Percentiles rank a stretch among this genome's conserved stretches.
Evolutionary conservation across 2,113 vertebrate species (phyloP).

Genomic region (Raja brachyura): DNA sequence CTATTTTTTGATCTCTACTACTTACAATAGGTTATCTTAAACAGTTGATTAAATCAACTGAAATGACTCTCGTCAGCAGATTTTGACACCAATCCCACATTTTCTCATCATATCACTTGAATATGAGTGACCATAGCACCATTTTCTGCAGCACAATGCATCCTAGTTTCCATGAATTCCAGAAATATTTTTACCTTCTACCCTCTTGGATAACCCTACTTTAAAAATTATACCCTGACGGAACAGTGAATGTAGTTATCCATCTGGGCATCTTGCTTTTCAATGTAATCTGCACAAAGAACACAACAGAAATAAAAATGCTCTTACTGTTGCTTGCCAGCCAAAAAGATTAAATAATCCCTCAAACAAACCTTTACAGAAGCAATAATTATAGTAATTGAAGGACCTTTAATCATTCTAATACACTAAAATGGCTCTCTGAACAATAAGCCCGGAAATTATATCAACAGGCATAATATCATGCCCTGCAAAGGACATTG

Average conservation of each 20-base stretch:
- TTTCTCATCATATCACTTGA: neutral
- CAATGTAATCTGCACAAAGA: neutral
- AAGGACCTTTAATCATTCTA: too few relatives aligned
- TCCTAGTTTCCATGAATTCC: neutral
- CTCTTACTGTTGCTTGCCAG: neutral
- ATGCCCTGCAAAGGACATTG: neutral
- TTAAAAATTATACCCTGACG: neutral
- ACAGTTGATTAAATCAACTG: too few relatives aligned
- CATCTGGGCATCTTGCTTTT: neutral
- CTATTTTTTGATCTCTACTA: neutral
- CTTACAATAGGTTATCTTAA: neutral
- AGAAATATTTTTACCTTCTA: neutral
- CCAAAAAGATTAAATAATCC: neutral
- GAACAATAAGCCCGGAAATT: neutral
- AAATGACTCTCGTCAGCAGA: too few relatives aligned
- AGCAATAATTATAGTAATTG: slow-evolving; percentile 8
- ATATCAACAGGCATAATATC: neutral
- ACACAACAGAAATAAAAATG: neutral
- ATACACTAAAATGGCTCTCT: neutral
- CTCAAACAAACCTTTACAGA: neutral
- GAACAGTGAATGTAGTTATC: neutral
- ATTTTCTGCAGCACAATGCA: neutral
- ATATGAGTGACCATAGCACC: neutral
- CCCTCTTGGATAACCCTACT: neutral
- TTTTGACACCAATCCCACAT: neutral